Evolutionary conservation across 2,888 invertebrate species (phyloP).

Genomic region (Endomychus coccineus): DNA sequence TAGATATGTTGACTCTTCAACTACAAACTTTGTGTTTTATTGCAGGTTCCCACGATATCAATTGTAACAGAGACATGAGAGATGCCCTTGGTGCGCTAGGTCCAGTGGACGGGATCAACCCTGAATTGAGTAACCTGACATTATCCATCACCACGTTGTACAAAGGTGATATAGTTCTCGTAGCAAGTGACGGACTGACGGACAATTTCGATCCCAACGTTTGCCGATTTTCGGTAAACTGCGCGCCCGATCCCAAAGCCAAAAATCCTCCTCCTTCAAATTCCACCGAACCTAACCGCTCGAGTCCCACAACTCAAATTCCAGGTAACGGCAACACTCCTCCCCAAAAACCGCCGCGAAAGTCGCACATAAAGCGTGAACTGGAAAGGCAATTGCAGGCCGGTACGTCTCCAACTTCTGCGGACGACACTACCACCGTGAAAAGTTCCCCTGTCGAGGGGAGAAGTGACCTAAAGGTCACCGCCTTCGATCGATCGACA

Average conservation of each 20-base stretch:
- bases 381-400: no score
- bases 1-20: neutral
- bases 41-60: conserved; percentile 72
- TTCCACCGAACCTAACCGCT: conserved; percentile 4
- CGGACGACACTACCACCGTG: no score
- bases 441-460: no score
- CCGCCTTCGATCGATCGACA: no score
- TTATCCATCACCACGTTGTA: conserved; percentile 75
- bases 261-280: conserved; percentile 9
- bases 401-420: no score
- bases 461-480: no score
- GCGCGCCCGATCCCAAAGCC: conserved; percentile 6
- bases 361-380: conserved; percentile 13
- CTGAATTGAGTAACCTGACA: conserved; percentile 81
- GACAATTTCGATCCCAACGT: conserved; percentile 91
- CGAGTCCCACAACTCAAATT: conserved; percentile 13
- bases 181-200: conserved; percentile 84
- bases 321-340: conserved; percentile 9
- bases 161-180: conserved; percentile 73
- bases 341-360: conserved; percentile 32
- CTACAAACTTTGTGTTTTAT: neutral
- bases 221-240: conserved; percentile 63
- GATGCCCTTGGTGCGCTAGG: conserved; percentile 84
- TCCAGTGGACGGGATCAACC: conserved; percentile 76
- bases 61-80: conserved; percentile 76